These are phyloP conservation scores for Pollenia labialis DNA, from an alignment of 2,888 invertebrate genomes.

Conservation along the genomic window DNA sequence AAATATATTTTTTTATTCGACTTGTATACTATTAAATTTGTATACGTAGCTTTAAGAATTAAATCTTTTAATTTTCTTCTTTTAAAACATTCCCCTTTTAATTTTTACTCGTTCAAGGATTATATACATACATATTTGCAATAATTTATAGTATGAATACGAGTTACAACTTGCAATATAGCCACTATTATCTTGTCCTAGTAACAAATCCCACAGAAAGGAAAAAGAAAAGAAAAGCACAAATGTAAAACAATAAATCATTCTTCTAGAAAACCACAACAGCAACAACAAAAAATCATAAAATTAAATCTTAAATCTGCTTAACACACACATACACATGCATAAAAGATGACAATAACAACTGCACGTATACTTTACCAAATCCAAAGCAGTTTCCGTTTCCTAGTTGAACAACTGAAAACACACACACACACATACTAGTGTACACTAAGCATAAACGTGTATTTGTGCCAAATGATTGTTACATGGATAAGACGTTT, in stretches of 20 bases:
- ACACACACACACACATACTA: neutral
- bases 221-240: slow-evolving; percentile 23
- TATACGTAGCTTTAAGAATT: neutral
- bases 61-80: slow-evolving; percentile 8
- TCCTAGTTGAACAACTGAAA: slow-evolving; percentile 18
- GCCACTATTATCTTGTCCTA: slow-evolving; percentile 39
- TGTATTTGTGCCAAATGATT: slow-evolving; percentile 8
- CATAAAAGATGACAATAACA: neutral
- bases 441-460: too few species aligned
- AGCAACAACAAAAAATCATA: slow-evolving; percentile 22
- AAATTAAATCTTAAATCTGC: slow-evolving; percentile 46
- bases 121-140: slow-evolving; percentile 19
- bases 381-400: slow-evolving; percentile 46
- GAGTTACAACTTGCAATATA: slow-evolving; percentile 23
- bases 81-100: neutral
- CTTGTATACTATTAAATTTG: neutral
- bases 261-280: slow-evolving; percentile 17
- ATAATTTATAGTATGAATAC: slow-evolving; percentile 18
- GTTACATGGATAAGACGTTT: slow-evolving; percentile 43
- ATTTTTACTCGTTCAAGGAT: neutral
- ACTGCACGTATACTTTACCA: neutral
- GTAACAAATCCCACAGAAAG: slow-evolving; percentile 8
- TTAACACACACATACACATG: neutral
- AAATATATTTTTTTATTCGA: too few species aligned
- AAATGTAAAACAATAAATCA: slow-evolving; percentile 67